Base-by-base conservation (phyloP, 2,113 vertebrate species). In the Aegithalos caudatus region DNA sequence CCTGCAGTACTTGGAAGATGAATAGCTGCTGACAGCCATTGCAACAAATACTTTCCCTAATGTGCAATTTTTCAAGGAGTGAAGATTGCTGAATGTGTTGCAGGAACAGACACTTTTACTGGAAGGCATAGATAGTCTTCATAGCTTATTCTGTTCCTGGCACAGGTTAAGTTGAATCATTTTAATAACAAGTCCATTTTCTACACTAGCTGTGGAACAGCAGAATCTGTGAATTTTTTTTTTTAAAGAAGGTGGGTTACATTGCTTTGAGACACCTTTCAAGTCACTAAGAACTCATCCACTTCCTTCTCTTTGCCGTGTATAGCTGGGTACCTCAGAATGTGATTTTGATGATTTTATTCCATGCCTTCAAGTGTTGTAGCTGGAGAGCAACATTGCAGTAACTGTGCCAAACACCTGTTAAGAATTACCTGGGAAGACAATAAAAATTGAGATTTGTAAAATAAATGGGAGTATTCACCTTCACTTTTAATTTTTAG, bases 91-190 rank as follows among this genome's bases (percentile, higher is more conserved):
- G 54, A 73, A 28, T 42, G 3, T 62, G 17, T 35, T 86, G 23
- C 51, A 60, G 83, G 42, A 95, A 29, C 8, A 69, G 67, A 66
- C 14, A 8, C 37, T 78, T 56, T 20, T 1, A 15, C 35, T 74
- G 72, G 51, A 88, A 77, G 45, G 10, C 0, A 0, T 3, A 72
- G n/a, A 9, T 45, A 37, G 33, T 53, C 33, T 31, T 21, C 28
- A 19, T n/a, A 31, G 33, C 10, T 50, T 29, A 0, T 37, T 90
- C 47, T 76, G 31, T 44, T 88, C 38, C 57, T 64, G 48, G 37
- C 61, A 31, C 21, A 35, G 14, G 33, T 81, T 35, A 57, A 66
- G 12, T 51, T 62, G 21, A 54, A 11, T 40, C 61, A 3, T 40
- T 50, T 33, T 50, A 85, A 7, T 54, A 72, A 60, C 28, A 88